Evolutionary conservation across 1,140 invertebrate genomes (phyloP).

Genomic region (Drosophila littoralis): DNA sequence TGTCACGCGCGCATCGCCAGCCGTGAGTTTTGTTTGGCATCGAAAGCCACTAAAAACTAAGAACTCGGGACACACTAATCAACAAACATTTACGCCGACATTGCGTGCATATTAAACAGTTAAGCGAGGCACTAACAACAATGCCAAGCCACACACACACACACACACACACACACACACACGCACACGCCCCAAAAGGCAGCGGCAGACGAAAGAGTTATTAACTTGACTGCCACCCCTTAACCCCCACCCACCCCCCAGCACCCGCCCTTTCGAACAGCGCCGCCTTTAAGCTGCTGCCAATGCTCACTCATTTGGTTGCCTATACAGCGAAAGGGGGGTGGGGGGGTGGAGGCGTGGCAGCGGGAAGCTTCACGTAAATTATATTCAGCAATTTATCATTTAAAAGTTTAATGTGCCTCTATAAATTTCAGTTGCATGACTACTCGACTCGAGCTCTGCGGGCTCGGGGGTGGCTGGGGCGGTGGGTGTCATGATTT

Average conservation of each 20-base stretch:
- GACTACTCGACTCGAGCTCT: conserved; percentile 34
- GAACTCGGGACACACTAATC: conserved; percentile 79
- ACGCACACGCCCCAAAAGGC: background rate
- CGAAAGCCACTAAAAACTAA: conserved; percentile 79
- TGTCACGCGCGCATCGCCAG: conserved; percentile 1
- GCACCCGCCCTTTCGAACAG: background rate
- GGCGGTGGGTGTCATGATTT: no score
- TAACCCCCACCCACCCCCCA: background rate
- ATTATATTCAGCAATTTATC: conserved; percentile 82
- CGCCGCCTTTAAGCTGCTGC: conserved; percentile 2
- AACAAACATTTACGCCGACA: conserved; percentile 83
- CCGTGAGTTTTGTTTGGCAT: conserved; percentile 34
- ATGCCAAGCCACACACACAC: conserved; percentile 6
- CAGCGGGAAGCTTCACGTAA: conserved; percentile 54
- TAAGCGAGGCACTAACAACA: conserved; percentile 22
- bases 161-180: conserved; percentile 8
- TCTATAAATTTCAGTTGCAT: conserved; percentile 82
- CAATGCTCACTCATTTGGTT: conserved; percentile 49
- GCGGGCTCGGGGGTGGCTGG: background rate
- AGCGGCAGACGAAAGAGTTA: conserved; percentile 71
- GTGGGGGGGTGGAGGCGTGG: background rate
- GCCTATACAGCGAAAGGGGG: background rate
- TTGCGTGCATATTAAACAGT: conserved; percentile 81
- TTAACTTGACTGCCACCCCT: conserved; percentile 69
- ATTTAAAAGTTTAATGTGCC: conserved; percentile 83